Base-by-base conservation (phyloP, 2,113 vertebrate species). In the Hippoglossus stenolepis region DNA sequence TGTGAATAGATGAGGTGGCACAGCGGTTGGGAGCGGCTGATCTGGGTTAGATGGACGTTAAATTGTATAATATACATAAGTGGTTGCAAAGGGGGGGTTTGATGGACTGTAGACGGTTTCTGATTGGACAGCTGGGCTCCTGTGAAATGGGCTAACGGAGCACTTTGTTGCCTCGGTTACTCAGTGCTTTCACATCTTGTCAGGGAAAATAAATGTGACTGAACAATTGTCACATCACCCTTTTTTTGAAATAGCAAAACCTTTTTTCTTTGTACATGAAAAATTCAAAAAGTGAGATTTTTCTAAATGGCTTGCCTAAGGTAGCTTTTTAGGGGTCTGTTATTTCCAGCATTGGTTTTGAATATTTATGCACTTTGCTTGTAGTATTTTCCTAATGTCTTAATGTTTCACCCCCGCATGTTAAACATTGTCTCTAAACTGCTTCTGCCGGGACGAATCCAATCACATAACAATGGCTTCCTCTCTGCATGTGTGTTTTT, bases 181-280 rank as follows among this genome's bases (percentile, higher is more conserved):
- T 77, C 75, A 23, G 79, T 73, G 89, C 90, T 91, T 82, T 91
- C 87, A 87, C 87, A 83, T 92, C 75, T 18, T 49, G 78, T 93
- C 93, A 92, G 92, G 93, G 92, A 93, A 90, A 87, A 75, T 57
- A 75, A 75, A 85, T 38, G 89, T 79, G 84, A 86, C 83, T 75
- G 73, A 13, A 85, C 77, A 84, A 80, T 85, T 77, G 91, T 92
- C 90, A 89, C 85, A 47, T 75, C 70, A 71, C 81, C 74, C 67
- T 85, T 92, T 84, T 92, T 89, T 76, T 75, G 69, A 31, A 31
- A 31, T 31, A 31, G 85, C 45, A 53, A 62, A 43, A 74, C 23
- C 3, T 66, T 83, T 69, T 89, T 89, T 81, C 79, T 90, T 89
- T 94, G 88, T 93, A 93, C 78, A 90, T 90, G 64, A 76, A 77